Conservation (phyloP, 2,888 invertebrate genomes). For the Asteroscopus sphinx region DNA sequence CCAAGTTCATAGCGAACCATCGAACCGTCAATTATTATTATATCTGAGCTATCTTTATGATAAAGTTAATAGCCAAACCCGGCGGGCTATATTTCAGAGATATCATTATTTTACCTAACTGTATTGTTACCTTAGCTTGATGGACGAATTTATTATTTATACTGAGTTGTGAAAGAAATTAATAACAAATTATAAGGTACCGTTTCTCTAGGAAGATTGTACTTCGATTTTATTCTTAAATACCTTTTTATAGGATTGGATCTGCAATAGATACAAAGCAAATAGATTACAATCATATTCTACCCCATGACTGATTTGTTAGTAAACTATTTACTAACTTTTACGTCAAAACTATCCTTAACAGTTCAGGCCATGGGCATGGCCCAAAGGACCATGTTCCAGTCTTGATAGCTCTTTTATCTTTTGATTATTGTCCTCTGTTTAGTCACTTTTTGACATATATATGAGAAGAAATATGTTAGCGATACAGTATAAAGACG, state of each 20-base stretch:
- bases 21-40: conserved; percentile 52
- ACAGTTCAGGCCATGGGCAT: too few species aligned
- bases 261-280: too few species aligned
- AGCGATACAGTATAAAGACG: conserved; percentile 3
- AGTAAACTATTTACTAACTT: too few species aligned
- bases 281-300: not conserved
- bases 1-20: conserved; percentile 40
- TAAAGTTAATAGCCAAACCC: conserved; percentile 41
- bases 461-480: not conserved
- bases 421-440: too few species aligned
- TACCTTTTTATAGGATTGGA: too few species aligned
- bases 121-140: conserved; percentile 31
- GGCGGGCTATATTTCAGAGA: conserved; percentile 14
- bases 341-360: too few species aligned
- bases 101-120: conserved; percentile 31
- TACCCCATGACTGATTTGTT: not conserved
- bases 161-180: conserved; percentile 8
- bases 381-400: too few species aligned
- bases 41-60: conserved; percentile 36
- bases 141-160: conserved; percentile 25
- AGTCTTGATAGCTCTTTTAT: too few species aligned
- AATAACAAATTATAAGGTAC: not conserved
- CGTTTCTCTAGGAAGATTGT: not conserved
- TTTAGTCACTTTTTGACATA: not conserved
- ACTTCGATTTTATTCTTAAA: not conserved